Evolutionary conservation across 2,888 invertebrate genomes (phyloP), one percentile per base, ranked within the genome.

Genomic region (Lochmaea crataegi): DNA sequence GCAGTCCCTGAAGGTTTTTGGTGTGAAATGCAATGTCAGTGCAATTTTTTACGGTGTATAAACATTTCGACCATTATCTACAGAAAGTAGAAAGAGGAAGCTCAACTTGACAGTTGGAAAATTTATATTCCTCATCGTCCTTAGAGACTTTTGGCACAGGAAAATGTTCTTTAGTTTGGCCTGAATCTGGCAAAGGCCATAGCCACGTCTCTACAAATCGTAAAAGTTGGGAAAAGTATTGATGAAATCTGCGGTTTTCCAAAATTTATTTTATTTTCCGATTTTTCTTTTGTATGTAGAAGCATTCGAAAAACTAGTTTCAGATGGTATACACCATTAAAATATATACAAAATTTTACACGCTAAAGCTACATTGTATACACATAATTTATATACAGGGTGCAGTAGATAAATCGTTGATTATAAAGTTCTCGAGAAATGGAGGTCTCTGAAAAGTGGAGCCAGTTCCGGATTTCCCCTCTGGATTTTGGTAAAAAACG

Each of bases 71-170:
- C 53, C 65, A 65, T 72, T 72, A 72, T 72, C 72, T 72, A 32
- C 51, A 51, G 51, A 58, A 56, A 57, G 63, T 63, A 69, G 38
- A 68, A 42, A 63, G 69, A 72, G 68, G 65, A 68, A 72, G 65
- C 68, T 63, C 69, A 42, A 64, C 68, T 58, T 72, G 72, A 72
- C 72, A 72, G 64, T 60, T 22, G 63, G 63, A 60, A 68, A 72
- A 72, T 68, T 72, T 72, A 72, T 72, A 68, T 56, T 68, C 56
- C 65, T 58, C 65, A 22, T 51, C 51, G 68, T 68, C 72, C 68
- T 58, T 26, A 60, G 68, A 68, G 68, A 65, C 63, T 67, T 68
- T 72, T 51, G 72, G 72, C 72, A 58, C 72, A 48, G 68, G 68
- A 68, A 72, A 68, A 65, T 68, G 68, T 42, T 48, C 63, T 65